Conservation (phyloP, 2,888 invertebrate genomes). For the Pedicia rivosa region DNA sequence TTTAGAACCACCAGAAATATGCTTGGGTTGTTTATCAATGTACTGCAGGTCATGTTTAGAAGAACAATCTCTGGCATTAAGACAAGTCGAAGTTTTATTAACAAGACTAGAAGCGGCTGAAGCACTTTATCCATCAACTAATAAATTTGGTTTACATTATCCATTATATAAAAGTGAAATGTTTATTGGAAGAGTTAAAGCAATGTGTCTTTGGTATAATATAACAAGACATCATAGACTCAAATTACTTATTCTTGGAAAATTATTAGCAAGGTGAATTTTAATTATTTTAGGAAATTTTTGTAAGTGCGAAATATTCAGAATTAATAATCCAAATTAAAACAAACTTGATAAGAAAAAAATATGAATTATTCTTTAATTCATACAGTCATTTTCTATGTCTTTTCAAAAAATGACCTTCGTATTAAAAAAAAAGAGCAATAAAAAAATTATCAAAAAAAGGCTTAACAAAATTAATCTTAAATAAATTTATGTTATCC, state of each 20-base stretch:
- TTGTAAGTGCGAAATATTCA: neutral
- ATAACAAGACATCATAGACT: conserved; percentile 70
- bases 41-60: conserved; percentile 54
- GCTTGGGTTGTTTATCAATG: conserved; percentile 55
- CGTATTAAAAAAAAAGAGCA: too few relatives aligned
- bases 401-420: too few relatives aligned
- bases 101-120: conserved; percentile 60
- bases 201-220: conserved; percentile 86
- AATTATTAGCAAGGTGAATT: conserved; percentile 40
- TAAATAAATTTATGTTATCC: too few relatives aligned
- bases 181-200: conserved; percentile 35
- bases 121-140: conserved; percentile 68
- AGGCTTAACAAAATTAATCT: too few relatives aligned
- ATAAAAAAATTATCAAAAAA: too few relatives aligned
- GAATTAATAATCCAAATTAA: neutral
- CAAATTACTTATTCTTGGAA: conserved; percentile 58
- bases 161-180: conserved; percentile 35
- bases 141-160: conserved; percentile 59
- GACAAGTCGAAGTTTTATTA: conserved; percentile 54
- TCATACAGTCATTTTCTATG: too few relatives aligned
- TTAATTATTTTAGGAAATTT: neutral
- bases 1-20: too few relatives aligned
- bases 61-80: conserved; percentile 56
- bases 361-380: neutral
- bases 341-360: neutral